Evolutionary conservation across 2,113 vertebrate species (phyloP).

Genomic region (Daboia siamensis): DNA sequence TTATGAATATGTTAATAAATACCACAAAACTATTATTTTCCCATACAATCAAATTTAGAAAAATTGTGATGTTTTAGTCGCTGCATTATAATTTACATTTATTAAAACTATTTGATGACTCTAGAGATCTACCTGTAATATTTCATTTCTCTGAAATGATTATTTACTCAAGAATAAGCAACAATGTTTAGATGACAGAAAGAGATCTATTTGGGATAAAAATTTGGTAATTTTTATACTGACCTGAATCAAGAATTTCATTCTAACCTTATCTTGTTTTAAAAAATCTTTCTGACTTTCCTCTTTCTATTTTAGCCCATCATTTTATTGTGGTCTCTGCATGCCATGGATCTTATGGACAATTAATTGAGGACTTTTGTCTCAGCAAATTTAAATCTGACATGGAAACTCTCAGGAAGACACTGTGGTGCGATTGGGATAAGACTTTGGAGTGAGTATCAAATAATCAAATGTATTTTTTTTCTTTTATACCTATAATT

Average conservation of each 20-base stretch:
- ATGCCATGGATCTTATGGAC: slow-evolving; percentile 74
- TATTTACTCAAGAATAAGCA: background rate
- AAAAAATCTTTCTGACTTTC: background rate
- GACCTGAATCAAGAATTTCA: background rate
- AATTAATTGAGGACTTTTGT: slow-evolving; percentile 79
- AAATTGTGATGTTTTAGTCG: background rate
- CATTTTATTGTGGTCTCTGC: slow-evolving; percentile 62
- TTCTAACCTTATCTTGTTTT: rapidly evolving
- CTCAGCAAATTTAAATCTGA: slow-evolving; percentile 77
- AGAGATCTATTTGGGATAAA: background rate
- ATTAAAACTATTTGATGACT: background rate
- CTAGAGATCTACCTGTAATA: background rate
- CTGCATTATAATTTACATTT: background rate
- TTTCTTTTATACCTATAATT: background rate
- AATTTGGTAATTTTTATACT: background rate
- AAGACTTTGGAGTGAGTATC: slow-evolving; percentile 82
- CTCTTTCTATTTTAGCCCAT: slow-evolving; percentile 60
- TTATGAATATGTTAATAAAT: background rate
- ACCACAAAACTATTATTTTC: background rate
- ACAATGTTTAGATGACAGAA: background rate
- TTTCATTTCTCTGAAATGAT: background rate
- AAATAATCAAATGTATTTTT: background rate
- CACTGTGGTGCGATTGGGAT: slow-evolving; percentile 86
- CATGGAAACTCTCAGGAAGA: slow-evolving; percentile 81
- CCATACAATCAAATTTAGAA: background rate